Base-by-base conservation (phyloP, 2,888 invertebrate species). In the Pandemis heparana region DNA sequence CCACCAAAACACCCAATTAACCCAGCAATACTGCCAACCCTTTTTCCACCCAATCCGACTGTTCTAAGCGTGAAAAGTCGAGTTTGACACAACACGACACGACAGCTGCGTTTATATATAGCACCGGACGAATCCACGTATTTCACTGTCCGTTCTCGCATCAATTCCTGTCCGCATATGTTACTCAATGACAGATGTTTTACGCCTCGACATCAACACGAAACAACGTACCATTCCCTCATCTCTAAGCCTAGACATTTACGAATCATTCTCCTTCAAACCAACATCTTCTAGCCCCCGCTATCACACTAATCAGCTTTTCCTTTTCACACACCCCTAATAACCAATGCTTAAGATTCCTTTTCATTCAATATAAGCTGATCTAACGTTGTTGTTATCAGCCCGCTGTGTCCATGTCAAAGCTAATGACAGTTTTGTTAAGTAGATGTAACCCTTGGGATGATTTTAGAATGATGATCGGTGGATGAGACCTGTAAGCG, bases 141-240 rank as follows among this genome's bases (percentile, higher is more conserved):
- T 94, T 94, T 94, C 94, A 94, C 92, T 92, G 94, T 93, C 94
- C 90, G 80, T 85, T 83, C 81, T 82, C 89, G 84, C 93, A 94
- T 94, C 94, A 94, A 94, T 94, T 91, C 82, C 92, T 91, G 93
- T 94, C 93, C 81, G 84, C 89, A 89, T 92, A 91, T 89, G 92
- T 93, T 93, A 92, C 87, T 88, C 89, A 93, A 92, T 93, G 94
- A 94, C 92, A 92, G 91, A 92, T 92, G 91, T 85, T 89, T 88
- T 87, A 91, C 92, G 90, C 91, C 89, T 90, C 87, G 81, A 85
- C 84, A 84, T 77, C 77, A 75, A 70, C 75, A 75, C 79, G 71
- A 79, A 77, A 75, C 77, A 75, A 65, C 70, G 72, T 70, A 48
- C 77, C 64, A 41, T 63, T 56, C 65, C 59, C 63, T 67, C 76